Percentiles rank a stretch among this genome's conserved stretches.
Conservation (phyloP, 2,797 vertebrate species). For the Cyclopterus lumpus region DNA sequence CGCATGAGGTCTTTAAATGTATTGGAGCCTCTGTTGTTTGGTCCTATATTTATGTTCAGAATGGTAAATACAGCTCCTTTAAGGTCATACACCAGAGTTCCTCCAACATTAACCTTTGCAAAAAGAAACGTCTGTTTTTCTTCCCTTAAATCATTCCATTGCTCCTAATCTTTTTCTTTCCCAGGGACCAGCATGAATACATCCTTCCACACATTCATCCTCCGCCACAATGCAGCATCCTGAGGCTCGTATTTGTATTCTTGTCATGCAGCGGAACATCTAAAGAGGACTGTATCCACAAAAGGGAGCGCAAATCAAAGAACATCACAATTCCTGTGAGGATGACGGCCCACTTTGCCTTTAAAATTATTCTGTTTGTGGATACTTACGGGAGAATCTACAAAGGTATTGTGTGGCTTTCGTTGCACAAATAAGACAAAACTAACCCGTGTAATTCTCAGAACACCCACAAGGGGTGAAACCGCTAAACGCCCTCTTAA, state of each 20-base stretch:
- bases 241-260: constrained; percentile 66
- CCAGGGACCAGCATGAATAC: constrained; percentile 52
- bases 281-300: constrained; percentile 71
- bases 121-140: neutral
- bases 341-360: constrained; percentile 61
- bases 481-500: neutral
- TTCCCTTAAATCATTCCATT: constrained; percentile 22
- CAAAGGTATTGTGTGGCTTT: neutral
- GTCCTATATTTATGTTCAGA: neutral
- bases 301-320: constrained; percentile 70
- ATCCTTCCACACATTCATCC: constrained; percentile 55
- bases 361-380: constrained; percentile 49
- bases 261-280: constrained; percentile 59
- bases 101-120: constrained; percentile 33
- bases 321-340: constrained; percentile 68
- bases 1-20: no score
- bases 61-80: neutral
- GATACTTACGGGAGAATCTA: constrained; percentile 23
- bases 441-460: neutral
- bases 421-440: neutral
- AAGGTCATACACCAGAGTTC: neutral
- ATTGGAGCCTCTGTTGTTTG: neutral
- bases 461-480: neutral
- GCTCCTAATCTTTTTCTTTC: constrained; percentile 53
- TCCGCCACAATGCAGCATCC: constrained; percentile 59